Base-by-base conservation (phyloP, 1,140 invertebrate genomes). In the Ctenoplectra terminalis region DNA sequence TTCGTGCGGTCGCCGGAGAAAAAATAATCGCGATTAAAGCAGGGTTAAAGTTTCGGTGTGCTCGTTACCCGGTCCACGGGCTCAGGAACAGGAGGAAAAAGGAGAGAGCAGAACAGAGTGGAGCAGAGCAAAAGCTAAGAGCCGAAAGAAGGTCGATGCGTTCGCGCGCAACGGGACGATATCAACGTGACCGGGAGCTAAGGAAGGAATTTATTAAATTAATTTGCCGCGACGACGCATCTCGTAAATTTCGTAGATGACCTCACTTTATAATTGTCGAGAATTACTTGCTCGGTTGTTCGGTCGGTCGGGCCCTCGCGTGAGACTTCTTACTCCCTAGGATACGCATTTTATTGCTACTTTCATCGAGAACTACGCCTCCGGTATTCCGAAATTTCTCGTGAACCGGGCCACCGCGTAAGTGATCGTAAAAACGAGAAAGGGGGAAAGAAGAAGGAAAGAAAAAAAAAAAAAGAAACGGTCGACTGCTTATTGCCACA, bases 251-350 rank as follows among this genome's bases (percentile, higher is more conserved):
- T 91, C 88, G 88, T 91, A 91, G 93, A 93, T 94, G 93, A 94
- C 93, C 93, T 93, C 93, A 93, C 92, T 93, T 93, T 92, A 90
- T 93, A 93, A 93, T 93, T 93, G 92, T 92, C 92, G 88, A 90
- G 91, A 93, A 92, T 93, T 93, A 92, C 91, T 90, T 86, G 88
- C 79, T 61, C 37, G 64, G 43, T 61, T 58, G 71, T 40, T 66
- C 72, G 58, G 11, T 20, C n/a, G 34, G 5, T 63, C n/a, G 5
- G 9, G 9, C 73, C 31, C 37, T 75, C 63, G 76, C 29, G 69
- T 29, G 77, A 71, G 50, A n/a, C 74, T 64, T 58, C 37, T 81
- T 81, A 15, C 43, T 80, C 72, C 52, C 70, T 76, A 69, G 73
- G 58, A 63, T 26, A 70, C 43, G 48, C 34, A 20, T 78, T 70